phyloP scores from a whole-genome alignment of 92 coral and sea anemone genomes.

The Phymanthus crucifer region DNA sequence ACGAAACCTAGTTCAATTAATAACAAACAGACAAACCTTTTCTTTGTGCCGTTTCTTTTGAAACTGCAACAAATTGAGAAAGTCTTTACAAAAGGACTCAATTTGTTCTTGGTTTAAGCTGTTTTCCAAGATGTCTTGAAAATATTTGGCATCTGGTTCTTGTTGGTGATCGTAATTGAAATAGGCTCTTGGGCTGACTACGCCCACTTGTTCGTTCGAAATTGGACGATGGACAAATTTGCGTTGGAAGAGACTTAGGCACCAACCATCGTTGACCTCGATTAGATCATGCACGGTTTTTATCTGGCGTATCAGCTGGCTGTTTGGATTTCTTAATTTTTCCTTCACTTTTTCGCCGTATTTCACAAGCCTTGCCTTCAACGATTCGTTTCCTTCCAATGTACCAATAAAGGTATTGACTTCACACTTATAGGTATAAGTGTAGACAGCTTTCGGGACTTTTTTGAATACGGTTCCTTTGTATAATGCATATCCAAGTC shows the following conservation, averaged over 20 bases:
- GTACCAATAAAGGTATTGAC: too few species aligned
- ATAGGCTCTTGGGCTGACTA: conserved; percentile 18
- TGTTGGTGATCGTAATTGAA: conserved; percentile 13
- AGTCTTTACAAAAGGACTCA: conserved; percentile 7
- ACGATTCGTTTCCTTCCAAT: too few species aligned
- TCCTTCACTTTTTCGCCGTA: too few species aligned
- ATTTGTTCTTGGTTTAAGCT: conserved; percentile 9
- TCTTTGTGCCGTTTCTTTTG: conserved; percentile 31
- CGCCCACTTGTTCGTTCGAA: not conserved
- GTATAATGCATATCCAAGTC: conserved; percentile 21
- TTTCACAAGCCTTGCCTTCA: too few species aligned
- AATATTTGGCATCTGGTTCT: conserved; percentile 20
- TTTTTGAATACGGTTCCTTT: too few species aligned
- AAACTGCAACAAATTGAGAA: conserved; percentile 8
- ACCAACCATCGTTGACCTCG: too few species aligned
- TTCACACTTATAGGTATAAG: too few species aligned
- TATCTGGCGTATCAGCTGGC: too few species aligned
- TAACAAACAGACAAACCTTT: conserved; percentile 8
- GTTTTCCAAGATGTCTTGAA: conserved; percentile 22
- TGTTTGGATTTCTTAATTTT: too few species aligned
- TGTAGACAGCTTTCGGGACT: too few species aligned
- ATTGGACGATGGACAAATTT: conserved; percentile 6
- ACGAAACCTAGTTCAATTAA: not conserved
- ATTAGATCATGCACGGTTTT: too few species aligned
- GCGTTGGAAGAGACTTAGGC: not conserved